A percentile compares a stretch with the other conserved stretches of the same genome.
phyloP scores from a whole-genome alignment of 2,888 invertebrate species.

The Maniola hyperantus region DNA sequence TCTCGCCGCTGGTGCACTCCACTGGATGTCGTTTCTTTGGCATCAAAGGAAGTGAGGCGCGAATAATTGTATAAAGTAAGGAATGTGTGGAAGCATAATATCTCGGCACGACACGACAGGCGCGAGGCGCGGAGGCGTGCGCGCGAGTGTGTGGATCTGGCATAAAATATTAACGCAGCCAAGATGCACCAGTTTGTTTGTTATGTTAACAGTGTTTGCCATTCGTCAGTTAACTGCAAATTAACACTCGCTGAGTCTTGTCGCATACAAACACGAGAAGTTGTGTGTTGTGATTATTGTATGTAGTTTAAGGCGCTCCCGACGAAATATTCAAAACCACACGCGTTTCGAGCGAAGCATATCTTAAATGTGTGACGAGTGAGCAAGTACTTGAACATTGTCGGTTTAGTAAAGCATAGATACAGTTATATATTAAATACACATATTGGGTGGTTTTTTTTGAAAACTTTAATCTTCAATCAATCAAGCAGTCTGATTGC shows the following conservation, averaged over 20 bases:
- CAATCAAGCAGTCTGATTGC: too few species aligned
- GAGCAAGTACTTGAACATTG: neutral
- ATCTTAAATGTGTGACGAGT: slow-evolving; percentile 11
- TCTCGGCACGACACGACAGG: too few species aligned
- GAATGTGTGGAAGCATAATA: too few species aligned
- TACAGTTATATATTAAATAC: too few species aligned
- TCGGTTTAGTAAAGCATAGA: neutral
- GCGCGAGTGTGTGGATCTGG: too few species aligned
- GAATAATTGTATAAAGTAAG: too few species aligned
- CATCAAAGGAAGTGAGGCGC: too few species aligned
- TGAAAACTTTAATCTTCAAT: too few species aligned
- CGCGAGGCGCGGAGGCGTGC: too few species aligned
- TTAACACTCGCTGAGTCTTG: slow-evolving; percentile 46
- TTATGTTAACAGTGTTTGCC: slow-evolving; percentile 44
- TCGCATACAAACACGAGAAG: slow-evolving; percentile 30
- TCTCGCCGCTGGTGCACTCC: too few species aligned
- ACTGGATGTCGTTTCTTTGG: too few species aligned
- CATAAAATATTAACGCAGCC: slow-evolving; percentile 27
- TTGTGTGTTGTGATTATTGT: slow-evolving; percentile 21
- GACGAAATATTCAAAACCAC: slow-evolving; percentile 10
- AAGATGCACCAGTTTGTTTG: slow-evolving; percentile 31
- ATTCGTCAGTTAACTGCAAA: slow-evolving; percentile 47
- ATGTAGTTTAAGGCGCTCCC: slow-evolving; percentile 8
- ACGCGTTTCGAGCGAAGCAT: slow-evolving; percentile 5
- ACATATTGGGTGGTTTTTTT: too few species aligned